These are phyloP conservation scores for Zalophus californianus DNA, from an alignment of 2,797 vertebrate species.

Conservation along the genomic window DNA sequence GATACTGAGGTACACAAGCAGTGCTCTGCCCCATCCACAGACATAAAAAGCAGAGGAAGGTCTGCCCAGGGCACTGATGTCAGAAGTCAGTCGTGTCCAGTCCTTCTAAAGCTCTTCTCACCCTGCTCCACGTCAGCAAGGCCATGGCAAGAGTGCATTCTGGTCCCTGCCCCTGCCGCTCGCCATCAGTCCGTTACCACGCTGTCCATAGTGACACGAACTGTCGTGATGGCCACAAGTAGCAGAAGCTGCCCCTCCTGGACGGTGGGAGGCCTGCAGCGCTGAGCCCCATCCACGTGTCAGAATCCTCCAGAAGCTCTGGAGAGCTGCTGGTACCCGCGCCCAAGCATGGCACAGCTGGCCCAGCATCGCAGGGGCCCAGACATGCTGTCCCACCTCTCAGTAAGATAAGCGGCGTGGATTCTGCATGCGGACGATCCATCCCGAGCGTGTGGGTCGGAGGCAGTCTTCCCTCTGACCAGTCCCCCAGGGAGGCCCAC, in stretches of 20 bases:
- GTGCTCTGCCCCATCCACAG: accelerated
- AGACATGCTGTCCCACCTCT: background rate
- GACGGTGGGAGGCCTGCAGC: accelerated
- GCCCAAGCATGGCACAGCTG: no score
- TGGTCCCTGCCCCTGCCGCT: background rate
- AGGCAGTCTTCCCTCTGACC: background rate
- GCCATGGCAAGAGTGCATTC: accelerated
- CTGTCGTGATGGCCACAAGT: accelerated
- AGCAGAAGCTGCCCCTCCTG: accelerated
- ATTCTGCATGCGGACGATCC: accelerated
- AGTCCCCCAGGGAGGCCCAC: no score
- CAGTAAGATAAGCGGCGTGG: accelerated
- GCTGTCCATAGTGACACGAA: accelerated
- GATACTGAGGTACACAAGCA: no score
- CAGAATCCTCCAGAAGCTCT: background rate
- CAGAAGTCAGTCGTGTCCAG: accelerated
- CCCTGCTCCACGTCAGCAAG: accelerated
- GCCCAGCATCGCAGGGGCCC: accelerated
- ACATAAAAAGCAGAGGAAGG: accelerated
- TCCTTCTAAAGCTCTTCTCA: accelerated
- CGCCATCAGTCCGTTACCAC: accelerated
- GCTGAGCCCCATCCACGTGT: accelerated
- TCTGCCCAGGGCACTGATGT: background rate
- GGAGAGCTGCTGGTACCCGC: accelerated
- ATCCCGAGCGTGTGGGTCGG: accelerated